These are phyloP conservation scores for Neogobius melanostomus DNA, from an alignment of 2,113 vertebrate genomes.

Conservation along the genomic window DNA sequence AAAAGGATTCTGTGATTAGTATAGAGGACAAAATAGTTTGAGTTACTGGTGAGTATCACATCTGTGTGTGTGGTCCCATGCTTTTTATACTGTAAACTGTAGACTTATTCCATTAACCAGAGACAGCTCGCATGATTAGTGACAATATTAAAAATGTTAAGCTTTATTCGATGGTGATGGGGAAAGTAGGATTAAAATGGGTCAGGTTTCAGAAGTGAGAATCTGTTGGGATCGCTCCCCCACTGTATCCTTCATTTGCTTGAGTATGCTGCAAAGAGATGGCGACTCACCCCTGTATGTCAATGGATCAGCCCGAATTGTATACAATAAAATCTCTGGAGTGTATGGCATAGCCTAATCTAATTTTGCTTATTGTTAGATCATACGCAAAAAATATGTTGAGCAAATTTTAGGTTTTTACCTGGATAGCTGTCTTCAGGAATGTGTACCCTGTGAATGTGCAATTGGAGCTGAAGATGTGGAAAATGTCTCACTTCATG, in stretches of 20 bases:
- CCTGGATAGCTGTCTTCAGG: neutral
- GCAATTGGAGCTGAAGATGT: slow-evolving; percentile 39
- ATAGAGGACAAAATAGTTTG: slow-evolving; percentile 42
- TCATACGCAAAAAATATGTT: too few species aligned
- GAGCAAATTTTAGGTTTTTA: too few species aligned
- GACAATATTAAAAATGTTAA: neutral
- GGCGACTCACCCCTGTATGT: too few species aligned
- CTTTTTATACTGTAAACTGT: slow-evolving; percentile 18
- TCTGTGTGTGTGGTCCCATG: slow-evolving; percentile 48
- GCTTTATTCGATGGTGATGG: neutral
- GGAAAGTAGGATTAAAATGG: too few species aligned
- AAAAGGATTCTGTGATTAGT: slow-evolving; percentile 34
- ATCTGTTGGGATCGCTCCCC: too few species aligned
- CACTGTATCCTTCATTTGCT: too few species aligned
- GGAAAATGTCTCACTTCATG: slow-evolving; percentile 55
- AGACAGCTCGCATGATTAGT: slow-evolving; percentile 3
- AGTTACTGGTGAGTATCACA: slow-evolving; percentile 7
- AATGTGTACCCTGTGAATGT: slow-evolving; percentile 20
- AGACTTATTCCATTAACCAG: slow-evolving; percentile 20
- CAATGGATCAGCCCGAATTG: too few species aligned
- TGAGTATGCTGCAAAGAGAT: too few species aligned
- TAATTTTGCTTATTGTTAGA: too few species aligned
- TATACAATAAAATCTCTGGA: too few species aligned
- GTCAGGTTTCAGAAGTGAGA: too few species aligned
- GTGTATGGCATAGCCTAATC: too few species aligned